Conservation (phyloP, 2,113 vertebrate species). For the Neodontobutis hainanensis region DNA sequence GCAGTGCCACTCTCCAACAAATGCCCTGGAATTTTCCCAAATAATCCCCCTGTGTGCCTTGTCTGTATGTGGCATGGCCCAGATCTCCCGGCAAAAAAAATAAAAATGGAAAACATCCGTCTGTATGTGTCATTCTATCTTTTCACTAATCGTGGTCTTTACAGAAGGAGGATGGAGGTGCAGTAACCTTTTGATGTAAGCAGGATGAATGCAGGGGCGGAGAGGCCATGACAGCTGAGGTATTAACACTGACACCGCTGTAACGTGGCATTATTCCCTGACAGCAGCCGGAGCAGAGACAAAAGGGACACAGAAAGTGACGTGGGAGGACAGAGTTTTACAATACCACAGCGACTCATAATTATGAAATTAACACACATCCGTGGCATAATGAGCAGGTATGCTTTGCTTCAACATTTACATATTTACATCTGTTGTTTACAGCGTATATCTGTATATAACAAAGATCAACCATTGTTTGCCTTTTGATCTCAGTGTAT, state of each 20-base stretch:
- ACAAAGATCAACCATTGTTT: no score
- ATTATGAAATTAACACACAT: no score
- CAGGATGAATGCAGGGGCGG: conserved; percentile 25
- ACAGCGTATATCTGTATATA: no score
- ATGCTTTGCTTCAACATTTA: no score
- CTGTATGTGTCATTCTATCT: conserved; percentile 52
- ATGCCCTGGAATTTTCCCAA: conserved; percentile 79
- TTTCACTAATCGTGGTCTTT: conserved; percentile 64
- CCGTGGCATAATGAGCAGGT: no score
- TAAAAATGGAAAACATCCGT: no score
- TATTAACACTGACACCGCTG: conserved; percentile 60
- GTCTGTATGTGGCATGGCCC: conserved; percentile 51
- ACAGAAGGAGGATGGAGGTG: conserved; percentile 24
- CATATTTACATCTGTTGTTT: no score
- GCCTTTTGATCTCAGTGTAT: no score
- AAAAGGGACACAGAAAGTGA: not conserved
- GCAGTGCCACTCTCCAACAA: conserved; percentile 72
- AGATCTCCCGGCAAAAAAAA: conserved; percentile 55
- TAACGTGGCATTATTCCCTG: conserved; percentile 52
- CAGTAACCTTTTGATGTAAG: conserved; percentile 51
- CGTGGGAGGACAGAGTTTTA: not conserved
- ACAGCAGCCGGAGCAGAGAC: conserved; percentile 24
- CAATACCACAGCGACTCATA: no score
- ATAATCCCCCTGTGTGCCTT: conserved; percentile 76
- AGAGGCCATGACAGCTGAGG: conserved; percentile 51